Evolutionary conservation across 1,140 invertebrate species (phyloP).

Genomic region (Platyura marginata): DNA sequence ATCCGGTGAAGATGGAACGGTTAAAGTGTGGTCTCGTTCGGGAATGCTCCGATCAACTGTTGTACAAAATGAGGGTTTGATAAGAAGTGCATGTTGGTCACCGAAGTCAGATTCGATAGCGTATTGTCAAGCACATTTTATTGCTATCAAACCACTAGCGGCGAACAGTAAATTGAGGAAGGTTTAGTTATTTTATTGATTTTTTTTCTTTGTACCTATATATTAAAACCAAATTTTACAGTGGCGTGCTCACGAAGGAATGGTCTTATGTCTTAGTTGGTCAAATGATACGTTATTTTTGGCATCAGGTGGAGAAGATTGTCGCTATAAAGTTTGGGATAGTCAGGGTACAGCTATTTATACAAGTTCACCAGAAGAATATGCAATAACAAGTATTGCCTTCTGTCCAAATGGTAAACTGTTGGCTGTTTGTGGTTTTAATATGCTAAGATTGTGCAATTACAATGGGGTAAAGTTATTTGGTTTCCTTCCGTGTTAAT

Average conservation of each 20-base stretch:
- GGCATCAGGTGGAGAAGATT: constrained; percentile 89
- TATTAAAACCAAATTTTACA: constrained; percentile 21
- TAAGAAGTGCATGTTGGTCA: constrained; percentile 76
- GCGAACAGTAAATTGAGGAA: constrained; percentile 71
- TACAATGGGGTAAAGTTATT: constrained; percentile 60
- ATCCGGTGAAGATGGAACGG: constrained; percentile 70
- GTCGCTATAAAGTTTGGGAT: constrained; percentile 93
- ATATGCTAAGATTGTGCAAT: constrained; percentile 83
- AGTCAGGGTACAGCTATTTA: constrained; percentile 71
- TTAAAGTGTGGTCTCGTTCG: constrained; percentile 93
- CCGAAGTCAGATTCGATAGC: constrained; percentile 68
- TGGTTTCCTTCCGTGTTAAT: background rate
- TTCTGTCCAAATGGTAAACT: constrained; percentile 84
- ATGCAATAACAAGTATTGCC: constrained; percentile 76
- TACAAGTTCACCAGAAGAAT: constrained; percentile 59
- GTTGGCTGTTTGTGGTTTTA: constrained; percentile 86
- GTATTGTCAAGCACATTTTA: constrained; percentile 62
- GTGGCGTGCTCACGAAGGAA: constrained; percentile 93
- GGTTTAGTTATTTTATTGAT: constrained; percentile 32
- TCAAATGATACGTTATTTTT: constrained; percentile 73
- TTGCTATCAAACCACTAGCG: constrained; percentile 80
- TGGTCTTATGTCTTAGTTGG: constrained; percentile 80
- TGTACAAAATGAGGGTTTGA: constrained; percentile 55
- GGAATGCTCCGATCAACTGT: constrained; percentile 87
- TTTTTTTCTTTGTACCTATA: constrained; percentile 1